phyloP scores from a whole-genome alignment of 2,797 vertebrate genomes.

The Salarias fasciatus region DNA sequence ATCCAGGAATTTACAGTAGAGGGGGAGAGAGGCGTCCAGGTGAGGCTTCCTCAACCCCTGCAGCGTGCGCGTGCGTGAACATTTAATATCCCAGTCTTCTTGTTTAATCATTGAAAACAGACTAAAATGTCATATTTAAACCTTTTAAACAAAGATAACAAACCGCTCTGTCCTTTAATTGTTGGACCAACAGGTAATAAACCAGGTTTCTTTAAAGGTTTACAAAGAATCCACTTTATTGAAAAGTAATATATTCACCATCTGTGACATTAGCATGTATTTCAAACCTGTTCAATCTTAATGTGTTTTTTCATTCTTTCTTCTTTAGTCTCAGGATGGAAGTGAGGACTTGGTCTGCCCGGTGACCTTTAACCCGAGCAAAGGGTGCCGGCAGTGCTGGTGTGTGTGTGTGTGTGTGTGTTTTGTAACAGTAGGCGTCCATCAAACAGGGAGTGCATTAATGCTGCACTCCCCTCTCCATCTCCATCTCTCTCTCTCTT shows the following conservation, averaged over 20 bases:
- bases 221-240: no score
- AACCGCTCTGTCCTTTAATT: no score
- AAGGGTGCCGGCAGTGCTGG: conserved; percentile 42
- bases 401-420: conserved; percentile 58
- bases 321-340: conserved; percentile 32
- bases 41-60: conserved; percentile 43
- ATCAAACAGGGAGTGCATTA: conserved; percentile 69
- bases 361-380: conserved; percentile 66
- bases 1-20: conserved; percentile 65
- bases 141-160: no score
- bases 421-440: conserved; percentile 68
- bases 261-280: no score
- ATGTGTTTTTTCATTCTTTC: conserved; percentile 18
- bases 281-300: no score
- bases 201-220: no score
- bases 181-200: no score
- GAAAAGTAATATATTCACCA: no score
- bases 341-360: conserved; percentile 35
- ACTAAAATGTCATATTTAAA: no score
- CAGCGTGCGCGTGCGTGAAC: not conserved
- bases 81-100: no score
- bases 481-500: conserved; percentile 41
- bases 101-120: no score
- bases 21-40: conserved; percentile 39
- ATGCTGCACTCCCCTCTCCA: conserved; percentile 63